Percentiles rank a stretch among this genome's conserved stretches.
Conservation (phyloP, 2,888 invertebrate genomes). For the Dicyrtomina minuta region DNA sequence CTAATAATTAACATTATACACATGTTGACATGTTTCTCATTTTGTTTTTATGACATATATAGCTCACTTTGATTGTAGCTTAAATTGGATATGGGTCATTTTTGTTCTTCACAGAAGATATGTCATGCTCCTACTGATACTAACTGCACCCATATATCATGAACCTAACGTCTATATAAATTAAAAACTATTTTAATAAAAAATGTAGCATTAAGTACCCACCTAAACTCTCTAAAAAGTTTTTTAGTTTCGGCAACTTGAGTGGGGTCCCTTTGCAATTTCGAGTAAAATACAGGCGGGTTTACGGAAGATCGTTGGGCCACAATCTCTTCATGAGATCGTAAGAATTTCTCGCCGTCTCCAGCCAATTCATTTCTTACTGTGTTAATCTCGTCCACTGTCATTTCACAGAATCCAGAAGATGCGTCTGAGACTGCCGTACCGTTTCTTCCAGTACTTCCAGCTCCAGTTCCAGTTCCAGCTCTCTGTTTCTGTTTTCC, state of each 20-base stretch:
- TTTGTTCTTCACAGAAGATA: too few relatives aligned
- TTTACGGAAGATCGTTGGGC: not conserved
- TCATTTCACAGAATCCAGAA: conserved; percentile 33
- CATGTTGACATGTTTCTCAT: too few relatives aligned
- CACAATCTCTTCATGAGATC: not conserved
- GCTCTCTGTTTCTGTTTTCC: not conserved
- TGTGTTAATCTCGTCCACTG: conserved; percentile 26
- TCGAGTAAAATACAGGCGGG: not conserved
- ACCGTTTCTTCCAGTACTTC: not conserved
- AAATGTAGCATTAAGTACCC: too few relatives aligned
- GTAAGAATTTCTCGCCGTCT: conserved; percentile 24
- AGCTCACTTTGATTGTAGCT: too few relatives aligned
- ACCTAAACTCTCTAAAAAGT: conserved; percentile 22
- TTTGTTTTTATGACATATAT: too few relatives aligned
- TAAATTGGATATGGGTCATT: too few relatives aligned
- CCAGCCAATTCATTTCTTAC: conserved; percentile 9
- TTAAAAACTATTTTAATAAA: too few relatives aligned
- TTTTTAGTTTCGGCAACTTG: conserved; percentile 13
- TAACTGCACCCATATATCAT: too few relatives aligned
- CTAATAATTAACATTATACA: too few relatives aligned
- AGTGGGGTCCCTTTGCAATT: not conserved
- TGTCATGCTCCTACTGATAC: too few relatives aligned
- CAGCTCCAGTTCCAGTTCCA: not conserved
- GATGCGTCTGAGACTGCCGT: conserved; percentile 25
- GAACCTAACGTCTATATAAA: too few relatives aligned